Evolutionary conservation across 2,797 vertebrate species (phyloP), one percentile per base, ranked within the genome.

Genomic region (Mycteria americana): DNA sequence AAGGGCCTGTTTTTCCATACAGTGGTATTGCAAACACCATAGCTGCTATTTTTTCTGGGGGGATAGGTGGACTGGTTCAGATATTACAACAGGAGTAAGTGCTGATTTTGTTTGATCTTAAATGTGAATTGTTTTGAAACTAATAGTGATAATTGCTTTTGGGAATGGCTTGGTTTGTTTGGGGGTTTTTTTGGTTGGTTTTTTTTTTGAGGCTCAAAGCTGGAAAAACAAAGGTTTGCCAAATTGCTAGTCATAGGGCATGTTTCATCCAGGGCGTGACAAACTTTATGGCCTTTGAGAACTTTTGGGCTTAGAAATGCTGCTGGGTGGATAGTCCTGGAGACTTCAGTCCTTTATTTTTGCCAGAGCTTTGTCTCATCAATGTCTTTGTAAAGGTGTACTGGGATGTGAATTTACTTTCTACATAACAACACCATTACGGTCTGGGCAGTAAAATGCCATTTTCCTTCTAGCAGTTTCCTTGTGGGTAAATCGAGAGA

Each of bases 161-260:
- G 48, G 43, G 11, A 92, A 46, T 15, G 24, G 16, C 30, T 92
- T 51, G 27, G 6, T 10, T 41, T 39, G 13, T 25, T 54, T 51
- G 6, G n/a, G 9, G 1, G 17, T 23, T 28, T 76, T 79, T 16
- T 22, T 24, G 33, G 28, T 65, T 63, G 27, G 5, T 10, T 27
- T 51, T 35, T 39, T 22, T 39, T 75, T 96, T 96, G 72, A 96
- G 57, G 45, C 86, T 91, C 45, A 25, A 79, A 88, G 54, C 76
- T 94, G 97, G 97, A 97, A 96, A 96, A 95, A 74, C 82, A 89
- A 64, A 79, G 37, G 37, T 94, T 96, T 95, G 95, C 96, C 96
- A 96, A 73, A 62, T 51, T 51, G 8, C 91, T 95, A 63, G 93
- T 97, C 96, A 95, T 56, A 92, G 59, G 50, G 43, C 59, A 69